A percentile compares a stretch with the other conserved stretches of the same genome.
Evolutionary conservation across 2,888 invertebrate species (phyloP).

Genomic region (Agrotis ipsilon): DNA sequence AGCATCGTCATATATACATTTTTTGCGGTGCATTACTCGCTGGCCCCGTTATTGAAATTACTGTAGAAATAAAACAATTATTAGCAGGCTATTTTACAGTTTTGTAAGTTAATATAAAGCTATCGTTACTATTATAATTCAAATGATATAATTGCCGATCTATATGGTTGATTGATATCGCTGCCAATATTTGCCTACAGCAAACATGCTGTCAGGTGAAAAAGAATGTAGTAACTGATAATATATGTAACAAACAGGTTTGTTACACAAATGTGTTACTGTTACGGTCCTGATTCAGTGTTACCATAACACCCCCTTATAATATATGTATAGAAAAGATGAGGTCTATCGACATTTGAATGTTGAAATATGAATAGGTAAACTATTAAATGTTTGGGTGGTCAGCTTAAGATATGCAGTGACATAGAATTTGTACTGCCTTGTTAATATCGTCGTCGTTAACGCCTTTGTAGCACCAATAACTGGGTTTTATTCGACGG

Average conservation of each 20-base stretch:
- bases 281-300: constrained; percentile 37
- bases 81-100: not conserved
- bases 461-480: not conserved
- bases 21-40: constrained; percentile 9
- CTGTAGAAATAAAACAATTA: too few relatives aligned
- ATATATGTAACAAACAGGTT: constrained; percentile 55
- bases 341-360: constrained; percentile 27
- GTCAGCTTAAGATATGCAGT: constrained; percentile 43
- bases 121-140: not conserved
- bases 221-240: constrained; percentile 14
- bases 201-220: constrained; percentile 6
- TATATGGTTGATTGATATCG: constrained; percentile 1
- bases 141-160: not conserved
- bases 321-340: constrained; percentile 31
- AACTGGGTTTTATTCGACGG: constrained; percentile 12
- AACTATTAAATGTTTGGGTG: constrained; percentile 31
- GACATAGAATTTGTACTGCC: constrained; percentile 41
- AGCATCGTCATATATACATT: constrained; percentile 10
- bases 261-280: constrained; percentile 51
- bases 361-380: constrained; percentile 53
- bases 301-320: constrained; percentile 51
- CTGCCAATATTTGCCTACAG: constrained; percentile 9
- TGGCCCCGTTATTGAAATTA: too few relatives aligned
- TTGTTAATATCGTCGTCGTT: constrained; percentile 16
- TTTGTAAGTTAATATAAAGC: constrained; percentile 7